Percentiles rank a stretch among this genome's conserved stretches.
These are phyloP conservation scores for Cactoblastis cactorum DNA, from an alignment of 2,888 invertebrate species.

Conservation along the genomic window DNA sequence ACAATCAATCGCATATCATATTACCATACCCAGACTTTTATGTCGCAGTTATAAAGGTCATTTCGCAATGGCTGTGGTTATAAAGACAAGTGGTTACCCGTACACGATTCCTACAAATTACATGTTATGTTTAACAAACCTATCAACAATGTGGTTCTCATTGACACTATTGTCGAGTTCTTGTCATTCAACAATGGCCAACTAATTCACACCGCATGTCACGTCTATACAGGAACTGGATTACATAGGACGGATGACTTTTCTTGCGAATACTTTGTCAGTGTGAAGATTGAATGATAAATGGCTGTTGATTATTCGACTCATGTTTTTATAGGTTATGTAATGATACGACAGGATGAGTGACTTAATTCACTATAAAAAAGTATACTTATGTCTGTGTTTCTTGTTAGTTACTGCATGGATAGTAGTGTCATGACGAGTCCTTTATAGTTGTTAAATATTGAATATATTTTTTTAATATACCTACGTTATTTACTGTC, in stretches of 20 bases:
- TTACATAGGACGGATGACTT: slow-evolving; percentile 8
- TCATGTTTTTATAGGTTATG: neutral
- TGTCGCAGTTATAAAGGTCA: too few relatives aligned
- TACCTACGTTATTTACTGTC: too few relatives aligned
- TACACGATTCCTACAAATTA: neutral
- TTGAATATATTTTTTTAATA: too few relatives aligned
- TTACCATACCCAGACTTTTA: too few relatives aligned
- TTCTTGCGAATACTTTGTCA: slow-evolving; percentile 2
- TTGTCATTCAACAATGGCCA: neutral
- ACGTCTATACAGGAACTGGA: slow-evolving; percentile 5
- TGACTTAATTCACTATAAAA: neutral
- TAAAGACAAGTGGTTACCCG: too few relatives aligned
- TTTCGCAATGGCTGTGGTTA: too few relatives aligned
- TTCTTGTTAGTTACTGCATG: too few relatives aligned
- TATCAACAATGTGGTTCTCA: slow-evolving; percentile 10
- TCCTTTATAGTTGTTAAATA: too few relatives aligned
- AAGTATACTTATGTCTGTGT: too few relatives aligned
- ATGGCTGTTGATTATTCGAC: slow-evolving; percentile 1
- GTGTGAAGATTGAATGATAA: slow-evolving; percentile 9
- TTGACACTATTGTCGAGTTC: neutral
- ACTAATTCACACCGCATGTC: slow-evolving; percentile 9
- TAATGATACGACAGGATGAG: neutral
- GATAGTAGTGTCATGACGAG: too few relatives aligned
- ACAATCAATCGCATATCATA: too few relatives aligned
- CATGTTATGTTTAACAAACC: neutral